Evolutionary conservation across 1,140 invertebrate species (phyloP).

Genomic region (Penaeus japonicus): DNA sequence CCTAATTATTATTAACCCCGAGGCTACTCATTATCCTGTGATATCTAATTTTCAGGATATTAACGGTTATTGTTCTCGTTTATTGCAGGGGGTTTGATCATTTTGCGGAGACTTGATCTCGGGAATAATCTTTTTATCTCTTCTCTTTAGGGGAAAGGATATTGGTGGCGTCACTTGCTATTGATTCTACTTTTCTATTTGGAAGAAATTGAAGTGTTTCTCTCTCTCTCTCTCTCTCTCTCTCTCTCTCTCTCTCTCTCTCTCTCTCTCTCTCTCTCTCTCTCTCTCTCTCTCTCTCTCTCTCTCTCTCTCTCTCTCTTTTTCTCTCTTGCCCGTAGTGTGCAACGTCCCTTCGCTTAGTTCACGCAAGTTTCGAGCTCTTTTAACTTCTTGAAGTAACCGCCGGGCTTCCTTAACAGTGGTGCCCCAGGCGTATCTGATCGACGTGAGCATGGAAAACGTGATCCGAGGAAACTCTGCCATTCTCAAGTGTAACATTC

Average conservation of each 20-base stretch:
- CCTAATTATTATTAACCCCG: too few species aligned
- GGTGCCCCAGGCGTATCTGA: slow-evolving; percentile 63
- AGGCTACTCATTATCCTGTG: too few species aligned
- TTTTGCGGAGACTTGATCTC: too few species aligned
- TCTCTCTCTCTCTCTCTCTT: not conserved
- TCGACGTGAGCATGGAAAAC: slow-evolving; percentile 65
- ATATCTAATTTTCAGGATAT: too few species aligned
- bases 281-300: not conserved
- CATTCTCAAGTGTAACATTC: slow-evolving; percentile 67
- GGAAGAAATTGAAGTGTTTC: too few species aligned
- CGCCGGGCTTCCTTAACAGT: slow-evolving; percentile 60
- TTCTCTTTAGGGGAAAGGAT: not conserved
- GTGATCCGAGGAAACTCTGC: slow-evolving; percentile 66
- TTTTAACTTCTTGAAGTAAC: not conserved
- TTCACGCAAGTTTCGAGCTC: not conserved
- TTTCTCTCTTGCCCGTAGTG: not conserved
- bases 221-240: not conserved
- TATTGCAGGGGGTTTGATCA: too few species aligned
- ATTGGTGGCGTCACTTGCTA: not conserved
- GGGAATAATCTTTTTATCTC: not conserved
- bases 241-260: too few species aligned
- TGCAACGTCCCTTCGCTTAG: not conserved
- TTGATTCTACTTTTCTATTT: not conserved
- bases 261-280: not conserved
- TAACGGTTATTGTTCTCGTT: too few species aligned